phyloP scores from a whole-genome alignment of 2,113 vertebrate genomes.

The Strix uralensis region DNA sequence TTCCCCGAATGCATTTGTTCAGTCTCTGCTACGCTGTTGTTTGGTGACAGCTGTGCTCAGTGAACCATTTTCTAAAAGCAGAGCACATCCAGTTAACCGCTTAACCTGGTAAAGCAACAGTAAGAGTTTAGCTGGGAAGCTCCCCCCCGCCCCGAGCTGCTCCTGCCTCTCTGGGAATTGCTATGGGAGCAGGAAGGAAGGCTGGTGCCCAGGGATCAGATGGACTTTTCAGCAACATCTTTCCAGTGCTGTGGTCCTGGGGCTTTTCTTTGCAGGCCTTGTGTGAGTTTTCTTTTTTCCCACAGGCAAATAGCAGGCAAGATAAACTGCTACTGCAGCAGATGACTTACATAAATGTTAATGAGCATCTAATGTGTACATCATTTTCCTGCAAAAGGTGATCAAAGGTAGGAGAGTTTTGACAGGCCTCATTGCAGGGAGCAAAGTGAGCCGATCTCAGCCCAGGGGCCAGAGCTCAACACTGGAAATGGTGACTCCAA shows the following conservation, averaged over 20 bases:
- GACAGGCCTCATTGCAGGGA: conserved; percentile 10
- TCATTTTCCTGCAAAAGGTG: conserved; percentile 13
- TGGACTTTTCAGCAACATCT: background rate
- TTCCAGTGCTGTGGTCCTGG: background rate
- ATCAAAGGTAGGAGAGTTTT: conserved; percentile 35
- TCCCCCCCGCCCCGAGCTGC: background rate
- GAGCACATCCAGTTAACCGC: conserved; percentile 3
- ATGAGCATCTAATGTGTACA: conserved; percentile 26
- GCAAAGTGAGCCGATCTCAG: background rate
- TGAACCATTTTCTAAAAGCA: conserved; percentile 38
- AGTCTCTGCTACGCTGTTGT: background rate
- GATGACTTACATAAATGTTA: conserved; percentile 45
- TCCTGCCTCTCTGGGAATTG: background rate
- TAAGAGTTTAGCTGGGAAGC: background rate
- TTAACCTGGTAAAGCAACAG: background rate
- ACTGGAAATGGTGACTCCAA: background rate
- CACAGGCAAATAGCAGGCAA: background rate
- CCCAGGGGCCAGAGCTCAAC: conserved; percentile 7
- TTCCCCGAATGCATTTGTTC: conserved; percentile 35
- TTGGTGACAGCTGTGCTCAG: conserved; percentile 62
- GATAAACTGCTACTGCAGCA: conserved; percentile 6
- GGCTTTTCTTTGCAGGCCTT: background rate
- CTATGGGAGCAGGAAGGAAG: background rate
- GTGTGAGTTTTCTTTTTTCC: background rate
- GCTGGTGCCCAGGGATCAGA: background rate